Evolutionary conservation across 35 echinoderm and acorn worm species (phyloP), one percentile per base, ranked within the genome.

Genomic region (Hemicentrotus pulcherrimus): DNA sequence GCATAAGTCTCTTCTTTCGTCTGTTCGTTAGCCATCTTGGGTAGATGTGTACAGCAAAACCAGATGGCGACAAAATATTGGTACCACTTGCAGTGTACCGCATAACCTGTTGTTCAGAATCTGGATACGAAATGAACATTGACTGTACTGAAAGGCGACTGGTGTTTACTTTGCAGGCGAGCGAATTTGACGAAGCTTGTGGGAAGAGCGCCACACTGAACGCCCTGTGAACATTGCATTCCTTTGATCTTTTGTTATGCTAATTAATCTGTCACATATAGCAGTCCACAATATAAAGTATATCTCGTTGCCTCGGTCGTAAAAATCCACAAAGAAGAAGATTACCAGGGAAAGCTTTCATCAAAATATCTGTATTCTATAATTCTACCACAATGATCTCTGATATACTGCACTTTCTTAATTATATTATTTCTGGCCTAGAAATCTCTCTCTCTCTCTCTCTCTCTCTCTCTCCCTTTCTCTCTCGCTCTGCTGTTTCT

Each of bases 1-100:
- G 97, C 97, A 94, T 97, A 98, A 30, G 96, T 96, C 92, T 98
- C 97, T 45, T 98, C 98, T 88, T 98, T 97, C 30, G 94, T 86
- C n/a, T 93, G 91, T 86, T 96, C 94, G 71, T 96, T 97, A 50
- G 95, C 95, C 97, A 97, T 97, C 61, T 97, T 94, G 31, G 88
- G 41, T 31, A 90, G 88, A 78, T n/a, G 65, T 22, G n/a, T 78
- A n/a, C 65, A 28, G 35, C 35, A 41, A 28, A 3, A 22, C 19
- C 22, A n/a, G 65, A 78, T 78, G 65, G 65, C 65, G 65, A 78
- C 65, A 18, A n/a, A 78, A 28, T 28, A 78, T 78, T 78, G 65
- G 65, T 18, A 78, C 65, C 65, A 78, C 19, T 78, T n/a, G 65
- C 19, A 15, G 65, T n/a, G 6, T 28, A n/a, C 65, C 19, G 65